Evolutionary conservation across 2,113 vertebrate genomes (phyloP).

Genomic region (Ciconia stormi): DNA sequence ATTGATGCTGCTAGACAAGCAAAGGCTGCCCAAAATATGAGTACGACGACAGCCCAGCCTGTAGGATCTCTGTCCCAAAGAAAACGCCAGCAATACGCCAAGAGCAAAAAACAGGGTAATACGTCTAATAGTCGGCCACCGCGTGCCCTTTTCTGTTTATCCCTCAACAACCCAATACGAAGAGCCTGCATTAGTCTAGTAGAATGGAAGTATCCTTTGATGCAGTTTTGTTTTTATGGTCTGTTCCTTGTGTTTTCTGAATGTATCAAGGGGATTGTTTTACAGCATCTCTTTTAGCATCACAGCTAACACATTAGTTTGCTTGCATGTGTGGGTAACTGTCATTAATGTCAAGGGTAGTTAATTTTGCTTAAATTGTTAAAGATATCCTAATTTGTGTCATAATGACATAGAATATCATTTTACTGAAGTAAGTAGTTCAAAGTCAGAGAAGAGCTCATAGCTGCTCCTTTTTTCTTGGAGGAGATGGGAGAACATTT

Average conservation of each 20-base stretch:
- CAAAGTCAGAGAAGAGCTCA: background rate
- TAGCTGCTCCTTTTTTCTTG: background rate
- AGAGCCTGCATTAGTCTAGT: conserved; percentile 99
- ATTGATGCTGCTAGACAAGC: conserved; percentile 96
- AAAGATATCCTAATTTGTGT: background rate
- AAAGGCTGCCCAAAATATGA: conserved; percentile 94
- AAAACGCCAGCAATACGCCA: conserved; percentile 98
- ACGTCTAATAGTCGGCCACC: conserved; percentile 92
- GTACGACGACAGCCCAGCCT: conserved; percentile 87
- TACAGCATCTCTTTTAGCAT: background rate
- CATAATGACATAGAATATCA: background rate
- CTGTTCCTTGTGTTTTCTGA: background rate
- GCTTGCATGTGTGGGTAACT: background rate
- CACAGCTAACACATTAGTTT: background rate
- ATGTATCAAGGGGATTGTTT: background rate
- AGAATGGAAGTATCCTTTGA: conserved; percentile 99
- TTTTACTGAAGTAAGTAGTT: conserved; percentile 2
- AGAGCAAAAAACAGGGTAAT: conserved; percentile 99
- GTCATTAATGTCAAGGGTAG: background rate
- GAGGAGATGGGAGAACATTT: background rate
- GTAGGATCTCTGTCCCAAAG: conserved; percentile 96
- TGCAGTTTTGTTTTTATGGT: background rate
- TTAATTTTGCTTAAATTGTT: background rate
- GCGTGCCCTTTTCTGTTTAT: conserved; percentile 97
- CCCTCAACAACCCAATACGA: conserved; percentile 97